phyloP scores from a whole-genome alignment of 2,888 invertebrate species.

The Aplocera efformata region DNA sequence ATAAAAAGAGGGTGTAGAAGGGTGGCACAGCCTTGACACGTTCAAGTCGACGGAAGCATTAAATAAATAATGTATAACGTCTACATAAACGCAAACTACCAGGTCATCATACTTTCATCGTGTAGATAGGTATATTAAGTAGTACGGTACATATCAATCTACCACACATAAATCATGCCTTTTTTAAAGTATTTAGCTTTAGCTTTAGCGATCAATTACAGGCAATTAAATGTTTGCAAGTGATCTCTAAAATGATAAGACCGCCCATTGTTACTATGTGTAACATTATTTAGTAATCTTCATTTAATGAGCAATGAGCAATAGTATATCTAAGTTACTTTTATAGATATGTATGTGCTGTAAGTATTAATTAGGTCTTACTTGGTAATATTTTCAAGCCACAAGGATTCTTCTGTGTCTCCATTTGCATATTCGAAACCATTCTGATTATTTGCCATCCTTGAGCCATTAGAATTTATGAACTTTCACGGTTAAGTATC shows the following conservation, averaged over 20 bases:
- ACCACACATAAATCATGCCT: no score
- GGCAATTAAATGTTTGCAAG: no score
- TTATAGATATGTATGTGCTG: constrained; percentile 8
- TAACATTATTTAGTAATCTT: no score
- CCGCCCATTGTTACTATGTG: no score
- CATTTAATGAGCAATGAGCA: no score
- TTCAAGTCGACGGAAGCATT: constrained; percentile 37
- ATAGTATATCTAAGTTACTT: no score
- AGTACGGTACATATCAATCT: no score
- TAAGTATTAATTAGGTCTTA: constrained; percentile 32
- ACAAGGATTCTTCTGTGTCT: constrained; percentile 56
- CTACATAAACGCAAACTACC: constrained; percentile 36
- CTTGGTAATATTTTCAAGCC: constrained; percentile 74
- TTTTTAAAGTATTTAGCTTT: no score
- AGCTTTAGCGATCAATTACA: no score
- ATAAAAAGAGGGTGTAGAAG: constrained; percentile 7
- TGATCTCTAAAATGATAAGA: no score
- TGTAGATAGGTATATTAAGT: no score
- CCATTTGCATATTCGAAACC: constrained; percentile 52
- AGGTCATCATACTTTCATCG: constrained; percentile 41
- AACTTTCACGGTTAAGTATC: constrained; percentile 21
- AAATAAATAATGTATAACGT: constrained; percentile 24
- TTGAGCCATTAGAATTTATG: constrained; percentile 57
- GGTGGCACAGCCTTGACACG: constrained; percentile 47
- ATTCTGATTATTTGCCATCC: constrained; percentile 64